These are phyloP conservation scores for Babyrousa celebensis DNA, from an alignment of 2,797 vertebrate genomes.

Conservation along the genomic window DNA sequence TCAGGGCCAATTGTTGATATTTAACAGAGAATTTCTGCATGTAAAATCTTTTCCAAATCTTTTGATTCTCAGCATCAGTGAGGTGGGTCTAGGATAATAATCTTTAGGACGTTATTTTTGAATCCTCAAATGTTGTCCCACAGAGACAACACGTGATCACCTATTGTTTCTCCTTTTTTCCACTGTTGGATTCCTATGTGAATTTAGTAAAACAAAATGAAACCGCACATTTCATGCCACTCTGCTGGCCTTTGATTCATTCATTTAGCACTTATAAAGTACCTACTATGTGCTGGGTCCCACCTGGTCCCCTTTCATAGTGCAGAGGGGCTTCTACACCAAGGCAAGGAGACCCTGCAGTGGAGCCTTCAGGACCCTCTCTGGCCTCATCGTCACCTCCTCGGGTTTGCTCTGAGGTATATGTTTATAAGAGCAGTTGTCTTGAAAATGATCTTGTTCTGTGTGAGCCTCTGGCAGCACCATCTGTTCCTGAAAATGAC, in stretches of 20 bases:
- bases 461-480: constrained; percentile 5
- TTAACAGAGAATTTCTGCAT: constrained; percentile 6
- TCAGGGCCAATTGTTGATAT: background rate
- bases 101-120: constrained; percentile 54
- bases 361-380: background rate
- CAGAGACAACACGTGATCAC: constrained; percentile 10
- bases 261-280: background rate
- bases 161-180: background rate
- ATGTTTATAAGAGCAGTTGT: constrained; percentile 11
- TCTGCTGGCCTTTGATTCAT: background rate
- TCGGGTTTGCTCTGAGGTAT: background rate
- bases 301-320: background rate
- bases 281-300: background rate
- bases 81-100: constrained; percentile 29
- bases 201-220: constrained; percentile 26
- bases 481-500: constrained; percentile 49
- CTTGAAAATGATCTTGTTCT: constrained; percentile 15
- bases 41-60: background rate
- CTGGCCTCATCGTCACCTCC: background rate
- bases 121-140: background rate
- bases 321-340: background rate
- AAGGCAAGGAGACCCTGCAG: background rate
- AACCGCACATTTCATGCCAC: background rate
- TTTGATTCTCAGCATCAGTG: background rate
- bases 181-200: background rate